Percentiles rank a stretch among this genome's conserved stretches.
phyloP scores from a whole-genome alignment of 2,113 vertebrate genomes.

The Ascaphus truei region DNA sequence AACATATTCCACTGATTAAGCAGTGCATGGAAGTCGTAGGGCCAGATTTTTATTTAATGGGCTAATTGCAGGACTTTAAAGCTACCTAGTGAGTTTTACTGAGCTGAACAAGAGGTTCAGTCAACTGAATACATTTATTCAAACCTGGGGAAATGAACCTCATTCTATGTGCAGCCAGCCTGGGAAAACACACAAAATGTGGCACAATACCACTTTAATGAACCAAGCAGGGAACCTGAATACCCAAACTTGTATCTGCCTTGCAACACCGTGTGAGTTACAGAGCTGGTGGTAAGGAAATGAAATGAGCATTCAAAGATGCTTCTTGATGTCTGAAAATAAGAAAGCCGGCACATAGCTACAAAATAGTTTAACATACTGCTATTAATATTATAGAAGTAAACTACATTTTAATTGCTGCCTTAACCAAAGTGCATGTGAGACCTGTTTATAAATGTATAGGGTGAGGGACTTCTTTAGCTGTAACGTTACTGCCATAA shows the following conservation, averaged over 20 bases:
- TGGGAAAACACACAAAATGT: conserved; percentile 86
- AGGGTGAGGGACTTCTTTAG: no score
- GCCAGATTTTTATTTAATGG: conserved; percentile 81
- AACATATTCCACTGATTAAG: conserved; percentile 75
- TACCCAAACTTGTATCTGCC: conserved; percentile 69
- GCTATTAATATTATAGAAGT: no score
- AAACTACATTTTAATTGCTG: no score
- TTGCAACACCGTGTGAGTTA: conserved; percentile 59
- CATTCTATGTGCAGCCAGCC: conserved; percentile 74
- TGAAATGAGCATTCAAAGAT: conserved; percentile 56
- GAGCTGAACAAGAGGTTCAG: conserved; percentile 80
- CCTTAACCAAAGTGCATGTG: no score
- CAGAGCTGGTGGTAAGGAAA: conserved; percentile 53
- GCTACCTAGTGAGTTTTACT: conserved; percentile 82
- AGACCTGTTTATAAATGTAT: no score
- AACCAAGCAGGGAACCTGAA: conserved; percentile 79
- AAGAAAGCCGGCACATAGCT: conserved; percentile 37
- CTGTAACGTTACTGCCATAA: no score
- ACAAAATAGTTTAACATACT: no score
- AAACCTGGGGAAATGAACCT: conserved; percentile 80
- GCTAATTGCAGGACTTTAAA: conserved; percentile 85
- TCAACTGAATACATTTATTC: conserved; percentile 87
- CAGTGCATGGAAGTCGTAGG: conserved; percentile 74
- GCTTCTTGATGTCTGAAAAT: conserved; percentile 61
- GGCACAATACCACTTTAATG: conserved; percentile 83